These are phyloP conservation scores for Philypnodon macrostomus DNA, from an alignment of 2,797 vertebrate genomes.

Conservation along the genomic window DNA sequence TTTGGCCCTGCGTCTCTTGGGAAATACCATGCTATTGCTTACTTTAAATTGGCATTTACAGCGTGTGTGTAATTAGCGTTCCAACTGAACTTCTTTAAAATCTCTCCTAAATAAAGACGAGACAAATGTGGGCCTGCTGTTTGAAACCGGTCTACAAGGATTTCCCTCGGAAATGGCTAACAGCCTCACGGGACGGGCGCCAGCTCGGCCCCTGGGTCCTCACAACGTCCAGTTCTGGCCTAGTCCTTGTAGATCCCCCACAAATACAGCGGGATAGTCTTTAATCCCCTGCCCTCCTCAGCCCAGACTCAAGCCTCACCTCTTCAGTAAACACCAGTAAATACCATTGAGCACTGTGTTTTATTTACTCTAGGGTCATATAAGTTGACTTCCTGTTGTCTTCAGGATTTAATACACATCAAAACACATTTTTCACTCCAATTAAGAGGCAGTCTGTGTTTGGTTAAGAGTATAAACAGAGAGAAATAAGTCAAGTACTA, in stretches of 20 bases:
- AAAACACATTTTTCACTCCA: constrained; percentile 10
- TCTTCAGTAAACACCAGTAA: constrained; percentile 52
- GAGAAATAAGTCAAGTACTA: too few species aligned
- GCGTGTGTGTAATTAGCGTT: constrained; percentile 32
- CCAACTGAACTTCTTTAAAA: constrained; percentile 27
- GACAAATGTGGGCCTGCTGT: constrained; percentile 39
- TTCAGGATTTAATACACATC: constrained; percentile 32
- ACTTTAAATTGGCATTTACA: constrained; percentile 32
- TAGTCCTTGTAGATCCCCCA: constrained; percentile 56
- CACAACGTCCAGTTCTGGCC: constrained; percentile 40
- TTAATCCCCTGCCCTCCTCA: constrained; percentile 53
- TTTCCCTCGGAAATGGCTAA: constrained; percentile 55
- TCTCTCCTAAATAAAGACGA: constrained; percentile 15
- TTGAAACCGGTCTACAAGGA: constrained; percentile 26
- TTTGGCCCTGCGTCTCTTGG: constrained; percentile 2
- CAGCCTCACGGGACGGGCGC: constrained; percentile 39
- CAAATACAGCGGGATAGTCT: constrained; percentile 59
- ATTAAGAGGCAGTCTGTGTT: constrained; percentile 19
- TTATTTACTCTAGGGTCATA: constrained; percentile 20
- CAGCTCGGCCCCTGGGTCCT: constrained; percentile 51
- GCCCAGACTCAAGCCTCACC: constrained; percentile 46
- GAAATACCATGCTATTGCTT: constrained; percentile 25
- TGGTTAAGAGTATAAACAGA: too few species aligned
- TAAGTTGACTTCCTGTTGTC: constrained; percentile 42
- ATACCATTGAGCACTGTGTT: constrained; percentile 18